These are phyloP conservation scores for Watersipora subatra DNA, from an alignment of 1,140 invertebrate genomes.

Conservation along the genomic window DNA sequence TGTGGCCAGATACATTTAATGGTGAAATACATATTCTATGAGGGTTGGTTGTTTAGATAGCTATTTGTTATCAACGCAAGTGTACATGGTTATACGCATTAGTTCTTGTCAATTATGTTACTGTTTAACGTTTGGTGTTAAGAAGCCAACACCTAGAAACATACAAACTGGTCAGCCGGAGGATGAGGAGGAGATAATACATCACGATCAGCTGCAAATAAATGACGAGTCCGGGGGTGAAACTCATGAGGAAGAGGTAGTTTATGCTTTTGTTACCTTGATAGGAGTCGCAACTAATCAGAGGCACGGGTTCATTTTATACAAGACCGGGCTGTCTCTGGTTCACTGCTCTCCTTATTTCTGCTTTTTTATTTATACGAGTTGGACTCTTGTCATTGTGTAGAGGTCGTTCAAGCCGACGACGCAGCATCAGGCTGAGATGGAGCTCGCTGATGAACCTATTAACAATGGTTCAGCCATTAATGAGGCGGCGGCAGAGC, in stretches of 20 bases:
- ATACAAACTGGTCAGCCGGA: background rate
- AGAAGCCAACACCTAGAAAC: background rate
- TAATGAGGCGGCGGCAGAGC: background rate
- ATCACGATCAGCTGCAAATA: background rate
- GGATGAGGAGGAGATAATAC: background rate
- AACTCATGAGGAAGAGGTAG: conserved; percentile 3
- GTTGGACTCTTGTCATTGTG: no score
- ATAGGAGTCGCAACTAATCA: no score
- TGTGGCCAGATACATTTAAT: no score
- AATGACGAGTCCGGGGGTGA: background rate
- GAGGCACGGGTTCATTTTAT: no score
- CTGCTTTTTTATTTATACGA: no score
- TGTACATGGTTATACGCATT: no score
- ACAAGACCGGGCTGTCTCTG: no score
- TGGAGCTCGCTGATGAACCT: background rate
- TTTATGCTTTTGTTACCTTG: background rate
- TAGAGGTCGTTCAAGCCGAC: background rate
- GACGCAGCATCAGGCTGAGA: background rate
- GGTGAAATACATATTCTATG: no score
- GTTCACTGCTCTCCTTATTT: no score
- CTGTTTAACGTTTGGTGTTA: background rate
- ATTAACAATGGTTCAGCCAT: background rate
- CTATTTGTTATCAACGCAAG: no score
- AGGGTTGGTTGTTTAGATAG: no score
- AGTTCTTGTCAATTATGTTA: no score